Evolutionary conservation across 2,888 invertebrate species (phyloP).

Genomic region (Amorpha juglandis): DNA sequence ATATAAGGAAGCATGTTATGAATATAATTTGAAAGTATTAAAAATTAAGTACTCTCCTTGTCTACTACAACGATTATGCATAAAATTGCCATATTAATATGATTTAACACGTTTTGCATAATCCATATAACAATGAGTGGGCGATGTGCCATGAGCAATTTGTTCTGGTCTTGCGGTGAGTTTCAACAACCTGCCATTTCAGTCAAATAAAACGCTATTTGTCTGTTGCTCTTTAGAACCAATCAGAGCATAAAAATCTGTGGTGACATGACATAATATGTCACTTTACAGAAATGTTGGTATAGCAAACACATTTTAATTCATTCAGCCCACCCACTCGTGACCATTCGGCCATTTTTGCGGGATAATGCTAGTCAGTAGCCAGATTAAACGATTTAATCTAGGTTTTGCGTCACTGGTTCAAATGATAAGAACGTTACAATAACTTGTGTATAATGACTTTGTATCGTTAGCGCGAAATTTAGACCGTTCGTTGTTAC

Average conservation of each 20-base stretch:
- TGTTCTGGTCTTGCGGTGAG: slow-evolving; percentile 10
- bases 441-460: slow-evolving; percentile 30
- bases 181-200: slow-evolving; percentile 15
- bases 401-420: slow-evolving; percentile 34
- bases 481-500: background rate
- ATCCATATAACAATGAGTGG: slow-evolving; percentile 14
- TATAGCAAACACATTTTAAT: slow-evolving; percentile 27
- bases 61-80: background rate
- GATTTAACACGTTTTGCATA: slow-evolving; percentile 1
- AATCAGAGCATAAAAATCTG: slow-evolving; percentile 6
- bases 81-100: background rate
- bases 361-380: slow-evolving; percentile 28
- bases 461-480: slow-evolving; percentile 7
- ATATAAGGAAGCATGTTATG: no score
- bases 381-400: slow-evolving; percentile 30
- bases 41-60: background rate
- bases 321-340: slow-evolving; percentile 33
- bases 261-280: slow-evolving; percentile 26
- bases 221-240: background rate
- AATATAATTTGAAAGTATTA: no score
- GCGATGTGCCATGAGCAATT: background rate
- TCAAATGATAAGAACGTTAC: slow-evolving; percentile 33
- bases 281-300: slow-evolving; percentile 30
- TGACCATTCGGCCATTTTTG: slow-evolving; percentile 29
- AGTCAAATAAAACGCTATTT: background rate